These are phyloP conservation scores for Eupsittula cactorum DNA, from an alignment of 2,113 vertebrate species.

Conservation along the genomic window DNA sequence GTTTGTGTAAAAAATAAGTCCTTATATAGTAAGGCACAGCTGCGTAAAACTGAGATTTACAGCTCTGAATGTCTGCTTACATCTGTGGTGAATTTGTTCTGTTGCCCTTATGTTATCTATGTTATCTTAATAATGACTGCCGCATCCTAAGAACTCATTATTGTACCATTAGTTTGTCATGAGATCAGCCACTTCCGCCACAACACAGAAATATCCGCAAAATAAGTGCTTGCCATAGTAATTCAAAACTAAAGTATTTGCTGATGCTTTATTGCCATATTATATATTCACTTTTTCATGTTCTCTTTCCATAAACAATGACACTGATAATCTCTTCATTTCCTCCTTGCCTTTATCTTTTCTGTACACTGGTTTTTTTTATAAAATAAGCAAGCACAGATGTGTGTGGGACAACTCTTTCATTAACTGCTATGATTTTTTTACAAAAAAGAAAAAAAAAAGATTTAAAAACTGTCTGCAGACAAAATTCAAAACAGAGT, in stretches of 20 bases:
- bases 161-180: not conserved
- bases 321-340: not conserved
- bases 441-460: not conserved
- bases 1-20: not conserved
- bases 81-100: not conserved
- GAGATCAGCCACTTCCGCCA: fast-evolving
- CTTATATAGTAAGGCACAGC: not conserved
- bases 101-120: not conserved
- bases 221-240: not conserved
- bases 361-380: not conserved
- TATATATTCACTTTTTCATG: not conserved
- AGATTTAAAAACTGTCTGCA: not conserved
- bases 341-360: not conserved
- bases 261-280: not conserved
- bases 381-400: not conserved
- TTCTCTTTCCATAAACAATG: not conserved
- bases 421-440: not conserved
- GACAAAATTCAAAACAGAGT: not conserved
- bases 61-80: not conserved
- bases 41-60: not conserved
- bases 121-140: not conserved
- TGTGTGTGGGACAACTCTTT: not conserved
- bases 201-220: not conserved
- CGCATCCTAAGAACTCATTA: not conserved
- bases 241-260: not conserved